These are phyloP conservation scores for Charadrius vociferus DNA, from an alignment of 2,113 vertebrate genomes.

Conservation along the genomic window DNA sequence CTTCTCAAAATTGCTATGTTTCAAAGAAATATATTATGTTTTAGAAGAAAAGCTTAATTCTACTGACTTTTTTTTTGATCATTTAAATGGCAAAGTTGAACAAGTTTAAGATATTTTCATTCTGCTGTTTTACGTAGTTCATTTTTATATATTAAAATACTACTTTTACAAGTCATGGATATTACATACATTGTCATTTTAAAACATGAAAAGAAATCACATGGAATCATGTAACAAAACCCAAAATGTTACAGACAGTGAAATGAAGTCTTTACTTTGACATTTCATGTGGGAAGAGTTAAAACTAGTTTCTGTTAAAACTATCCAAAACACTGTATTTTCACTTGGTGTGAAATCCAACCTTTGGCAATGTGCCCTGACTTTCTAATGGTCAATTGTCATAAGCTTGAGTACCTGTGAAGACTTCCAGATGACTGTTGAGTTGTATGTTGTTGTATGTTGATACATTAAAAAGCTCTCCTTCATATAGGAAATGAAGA, in stretches of 20 bases:
- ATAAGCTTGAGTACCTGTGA: background rate
- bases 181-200: background rate
- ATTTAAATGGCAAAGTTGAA: background rate
- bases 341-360: background rate
- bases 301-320: background rate
- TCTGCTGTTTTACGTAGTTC: background rate
- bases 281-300: background rate
- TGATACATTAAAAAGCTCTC: background rate
- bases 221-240: background rate
- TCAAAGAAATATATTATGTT: background rate
- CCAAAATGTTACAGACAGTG: background rate
- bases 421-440: background rate
- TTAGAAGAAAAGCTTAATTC: background rate
- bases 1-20: background rate
- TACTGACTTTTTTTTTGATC: background rate
- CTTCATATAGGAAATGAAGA: background rate
- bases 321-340: background rate
- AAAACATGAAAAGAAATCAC: background rate
- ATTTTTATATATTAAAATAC: background rate
- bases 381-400: background rate
- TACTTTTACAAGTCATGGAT: background rate
- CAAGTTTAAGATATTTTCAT: background rate
- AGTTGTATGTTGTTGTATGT: background rate
- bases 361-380: background rate
- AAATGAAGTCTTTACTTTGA: background rate